A percentile compares a stretch with the other conserved stretches of the same genome.
phyloP scores from a whole-genome alignment of 2,888 invertebrate genomes.

The Orthosia gothica region DNA sequence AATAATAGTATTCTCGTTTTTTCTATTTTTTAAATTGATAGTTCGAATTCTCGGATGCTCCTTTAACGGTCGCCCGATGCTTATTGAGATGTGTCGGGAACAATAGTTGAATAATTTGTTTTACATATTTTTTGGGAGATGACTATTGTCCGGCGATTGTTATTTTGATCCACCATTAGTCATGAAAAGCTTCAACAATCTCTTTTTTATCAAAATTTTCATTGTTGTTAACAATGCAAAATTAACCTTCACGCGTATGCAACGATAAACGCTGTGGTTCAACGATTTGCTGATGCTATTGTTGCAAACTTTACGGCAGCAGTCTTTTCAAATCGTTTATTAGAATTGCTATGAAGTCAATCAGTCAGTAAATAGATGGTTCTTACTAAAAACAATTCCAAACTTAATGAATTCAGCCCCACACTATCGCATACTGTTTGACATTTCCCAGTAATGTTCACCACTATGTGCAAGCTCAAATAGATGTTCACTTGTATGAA shows the following conservation, averaged over 20 bases:
- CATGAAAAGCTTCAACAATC: slow-evolving; percentile 34
- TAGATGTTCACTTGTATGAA: slow-evolving; percentile 58
- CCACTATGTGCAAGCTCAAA: slow-evolving; percentile 38
- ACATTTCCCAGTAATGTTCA: slow-evolving; percentile 63
- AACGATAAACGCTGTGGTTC: neutral
- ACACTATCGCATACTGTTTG: slow-evolving; percentile 38
- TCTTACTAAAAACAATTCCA: neutral
- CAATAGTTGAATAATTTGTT: slow-evolving; percentile 76
- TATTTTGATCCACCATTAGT: slow-evolving; percentile 59
- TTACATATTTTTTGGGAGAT: slow-evolving; percentile 71
- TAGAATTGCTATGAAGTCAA: neutral
- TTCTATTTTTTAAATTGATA: slow-evolving; percentile 70
- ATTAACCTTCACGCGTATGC: slow-evolving; percentile 18
- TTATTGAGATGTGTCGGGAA: slow-evolving; percentile 70
- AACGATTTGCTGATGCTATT: slow-evolving; percentile 8
- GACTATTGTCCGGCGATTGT: slow-evolving; percentile 41
- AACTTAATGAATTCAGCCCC: slow-evolving; percentile 5
- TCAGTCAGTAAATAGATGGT: neutral
- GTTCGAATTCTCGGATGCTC: slow-evolving; percentile 73
- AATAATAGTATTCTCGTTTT: slow-evolving; percentile 79
- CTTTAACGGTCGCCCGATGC: slow-evolving; percentile 78
- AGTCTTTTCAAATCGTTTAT: neutral
- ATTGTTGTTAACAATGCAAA: slow-evolving; percentile 27
- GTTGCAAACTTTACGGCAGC: neutral
- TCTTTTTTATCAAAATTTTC: slow-evolving; percentile 13